These are phyloP conservation scores for Riparia riparia DNA, from an alignment of 2,113 vertebrate species.

Conservation along the genomic window DNA sequence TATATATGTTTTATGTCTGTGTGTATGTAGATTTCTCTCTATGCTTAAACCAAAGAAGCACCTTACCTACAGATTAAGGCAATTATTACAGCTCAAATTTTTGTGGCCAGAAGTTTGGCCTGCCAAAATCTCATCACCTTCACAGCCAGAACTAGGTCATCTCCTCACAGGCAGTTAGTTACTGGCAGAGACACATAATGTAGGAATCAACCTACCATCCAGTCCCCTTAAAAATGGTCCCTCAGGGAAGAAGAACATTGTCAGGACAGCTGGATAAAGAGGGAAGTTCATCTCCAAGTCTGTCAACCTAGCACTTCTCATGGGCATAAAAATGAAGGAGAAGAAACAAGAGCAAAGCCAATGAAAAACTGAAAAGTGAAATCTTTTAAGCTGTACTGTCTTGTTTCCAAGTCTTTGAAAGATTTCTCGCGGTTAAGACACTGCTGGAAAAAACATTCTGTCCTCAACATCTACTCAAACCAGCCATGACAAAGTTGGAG, in stretches of 20 bases:
- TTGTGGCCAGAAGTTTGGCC: not conserved
- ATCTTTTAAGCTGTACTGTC: not conserved
- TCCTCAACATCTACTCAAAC: not conserved
- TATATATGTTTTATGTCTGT: not conserved
- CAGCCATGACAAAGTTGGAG: not conserved
- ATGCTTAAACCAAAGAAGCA: not conserved
- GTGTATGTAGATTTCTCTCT: not conserved
- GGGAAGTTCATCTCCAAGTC: conserved; percentile 21
- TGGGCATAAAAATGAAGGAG: conserved; percentile 28
- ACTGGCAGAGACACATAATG: conserved; percentile 6
- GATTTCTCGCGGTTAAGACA: not conserved
- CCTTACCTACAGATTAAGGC: not conserved
- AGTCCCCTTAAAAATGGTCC: conserved; percentile 30
- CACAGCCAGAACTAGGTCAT: conserved; percentile 41
- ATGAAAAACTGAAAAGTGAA: not conserved
- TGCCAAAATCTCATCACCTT: conserved; percentile 38
- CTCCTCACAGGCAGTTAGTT: conserved; percentile 44
- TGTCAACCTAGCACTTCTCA: conserved; percentile 28
- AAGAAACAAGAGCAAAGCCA: conserved; percentile 1
- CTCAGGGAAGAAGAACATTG: conserved; percentile 30
- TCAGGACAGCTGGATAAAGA: conserved; percentile 51
- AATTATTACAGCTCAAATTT: not conserved
- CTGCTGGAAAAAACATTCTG: not conserved
- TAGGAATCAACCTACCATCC: conserved; percentile 50
- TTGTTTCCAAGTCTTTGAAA: not conserved